Evolutionary conservation across 1,140 invertebrate species (phyloP), one percentile per base, ranked within the genome.

Genomic region (Lordiphosa mommai): DNA sequence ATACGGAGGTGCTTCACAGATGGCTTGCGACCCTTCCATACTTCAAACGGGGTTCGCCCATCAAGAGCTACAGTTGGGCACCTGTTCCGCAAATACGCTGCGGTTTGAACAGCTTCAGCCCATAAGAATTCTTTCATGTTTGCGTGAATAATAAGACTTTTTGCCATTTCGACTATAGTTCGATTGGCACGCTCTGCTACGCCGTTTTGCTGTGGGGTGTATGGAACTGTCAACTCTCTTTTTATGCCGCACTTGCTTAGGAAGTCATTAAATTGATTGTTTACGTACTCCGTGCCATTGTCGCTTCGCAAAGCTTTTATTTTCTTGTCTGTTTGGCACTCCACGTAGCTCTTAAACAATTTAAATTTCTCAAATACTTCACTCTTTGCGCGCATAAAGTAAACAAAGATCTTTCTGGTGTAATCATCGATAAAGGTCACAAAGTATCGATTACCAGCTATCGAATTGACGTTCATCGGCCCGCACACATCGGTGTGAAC

Each of bases 121-220:
- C n/a, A n/a, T n/a, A n/a, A n/a, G n/a, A 43, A 53, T 30, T 53
- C 38, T 10, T 7, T 13, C 4, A 17, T 17, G 0, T 17, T 14
- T 20, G 32, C 36, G 14, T 52, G 23, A 10, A 52, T 38, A 6
- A 17, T 2, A 1, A 49, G 16, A 8, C 14, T 49, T 12, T 23
- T 37, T 9, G 14, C 32, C 32, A 20, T 50, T 50, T 38, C 47
- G 8, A 50, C 13, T 6, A 50, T 12, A 1, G 47, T 50, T 1
- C 36, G 12, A 29, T 50, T 50, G 7, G 33, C 47, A 4, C 33
- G 32, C n/a, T 50, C 47, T 4, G 47, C 47, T 16, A 50, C 12
- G 8, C 47, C 33, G 5, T 50, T 50, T 37, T 50, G 47, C 9
- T 50, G 33, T 13, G 33, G 33, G 14, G 33, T 50, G 10, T 33